Conservation (phyloP, 2,113 vertebrate species). For the Misgurnus anguillicaudatus region DNA sequence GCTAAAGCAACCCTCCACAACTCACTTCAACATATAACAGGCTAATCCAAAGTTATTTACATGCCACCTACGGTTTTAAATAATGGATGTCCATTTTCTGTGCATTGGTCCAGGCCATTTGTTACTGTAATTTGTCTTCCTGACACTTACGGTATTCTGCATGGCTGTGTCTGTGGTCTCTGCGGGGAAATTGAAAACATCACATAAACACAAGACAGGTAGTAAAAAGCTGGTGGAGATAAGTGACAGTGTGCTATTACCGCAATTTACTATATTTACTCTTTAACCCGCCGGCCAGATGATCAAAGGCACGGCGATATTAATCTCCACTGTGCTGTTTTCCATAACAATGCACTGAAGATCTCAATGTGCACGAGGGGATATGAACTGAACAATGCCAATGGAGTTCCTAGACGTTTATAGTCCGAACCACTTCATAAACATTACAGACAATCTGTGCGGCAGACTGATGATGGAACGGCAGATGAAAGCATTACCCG, state of each 20-base stretch:
- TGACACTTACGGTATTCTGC: slow-evolving; percentile 40
- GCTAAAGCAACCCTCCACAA: not conserved
- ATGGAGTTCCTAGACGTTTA: slow-evolving; percentile 8
- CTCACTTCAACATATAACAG: slow-evolving; percentile 20
- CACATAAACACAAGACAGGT: slow-evolving; percentile 39
- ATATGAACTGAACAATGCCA: not conserved
- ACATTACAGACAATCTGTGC: slow-evolving; percentile 4
- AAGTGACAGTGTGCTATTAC: slow-evolving; percentile 38
- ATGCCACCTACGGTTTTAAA: slow-evolving; percentile 37
- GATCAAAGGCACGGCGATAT: slow-evolving; percentile 24
- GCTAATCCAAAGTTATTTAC: slow-evolving; percentile 28
- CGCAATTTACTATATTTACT: slow-evolving; percentile 52
- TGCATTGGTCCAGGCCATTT: slow-evolving; percentile 26
- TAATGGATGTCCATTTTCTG: slow-evolving; percentile 32
- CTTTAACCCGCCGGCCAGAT: slow-evolving; percentile 26
- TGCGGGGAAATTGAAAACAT: slow-evolving; percentile 37
- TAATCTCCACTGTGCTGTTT: slow-evolving; percentile 37
- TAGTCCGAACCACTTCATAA: slow-evolving; percentile 1
- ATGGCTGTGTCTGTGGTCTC: slow-evolving; percentile 37
- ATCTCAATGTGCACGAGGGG: not conserved
- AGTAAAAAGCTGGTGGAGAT: slow-evolving; percentile 35
- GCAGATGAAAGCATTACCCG: not conserved
- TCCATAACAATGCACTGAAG: not conserved
- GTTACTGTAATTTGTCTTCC: slow-evolving; percentile 50
- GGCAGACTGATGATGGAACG: not conserved